A percentile compares a stretch with the other conserved stretches of the same genome.
These are phyloP conservation scores for Rambutsinella grinnellia DNA, from an alignment of 2,888 invertebrate species.

Conservation along the genomic window DNA sequence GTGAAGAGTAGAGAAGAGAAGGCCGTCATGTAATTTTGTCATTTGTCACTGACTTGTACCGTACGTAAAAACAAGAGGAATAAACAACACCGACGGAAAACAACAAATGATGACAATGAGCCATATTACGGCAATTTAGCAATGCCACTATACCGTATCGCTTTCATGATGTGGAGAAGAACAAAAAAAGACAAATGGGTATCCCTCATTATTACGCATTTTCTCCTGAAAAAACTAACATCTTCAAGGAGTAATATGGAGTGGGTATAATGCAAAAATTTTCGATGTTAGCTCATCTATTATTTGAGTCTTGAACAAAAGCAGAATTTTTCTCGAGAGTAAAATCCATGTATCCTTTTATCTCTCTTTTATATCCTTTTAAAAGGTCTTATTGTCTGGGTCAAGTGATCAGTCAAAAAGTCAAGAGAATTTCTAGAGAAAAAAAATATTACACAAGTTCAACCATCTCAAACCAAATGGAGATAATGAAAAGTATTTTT, in stretches of 20 bases:
- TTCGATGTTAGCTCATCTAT: too few relatives aligned
- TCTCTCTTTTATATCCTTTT: background rate
- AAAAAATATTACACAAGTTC: conserved; percentile 4
- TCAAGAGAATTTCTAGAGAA: conserved; percentile 22
- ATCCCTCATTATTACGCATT: too few relatives aligned
- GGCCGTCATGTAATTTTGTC: conserved; percentile 50
- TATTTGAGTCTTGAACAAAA: background rate
- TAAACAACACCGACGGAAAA: background rate
- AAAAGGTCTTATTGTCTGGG: conserved; percentile 43
- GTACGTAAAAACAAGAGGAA: conserved; percentile 34
- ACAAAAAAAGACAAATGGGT: too few relatives aligned
- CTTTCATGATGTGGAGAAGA: background rate
- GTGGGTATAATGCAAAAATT: too few relatives aligned
- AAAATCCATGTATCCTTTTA: background rate
- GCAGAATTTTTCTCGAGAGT: background rate
- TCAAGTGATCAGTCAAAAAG: conserved; percentile 55
- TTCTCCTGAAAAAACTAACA: too few relatives aligned
- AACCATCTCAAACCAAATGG: too few relatives aligned
- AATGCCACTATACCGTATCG: conserved; percentile 26
- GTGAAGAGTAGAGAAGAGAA: conserved; percentile 1
- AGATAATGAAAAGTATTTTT: too few relatives aligned
- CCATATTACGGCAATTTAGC: conserved; percentile 37
- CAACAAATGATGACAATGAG: too few relatives aligned
- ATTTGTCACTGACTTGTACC: conserved; percentile 48
- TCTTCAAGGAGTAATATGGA: too few relatives aligned